Conservation (phyloP, 2,888 invertebrate species). For the Trissonchulus sp. region DNA sequence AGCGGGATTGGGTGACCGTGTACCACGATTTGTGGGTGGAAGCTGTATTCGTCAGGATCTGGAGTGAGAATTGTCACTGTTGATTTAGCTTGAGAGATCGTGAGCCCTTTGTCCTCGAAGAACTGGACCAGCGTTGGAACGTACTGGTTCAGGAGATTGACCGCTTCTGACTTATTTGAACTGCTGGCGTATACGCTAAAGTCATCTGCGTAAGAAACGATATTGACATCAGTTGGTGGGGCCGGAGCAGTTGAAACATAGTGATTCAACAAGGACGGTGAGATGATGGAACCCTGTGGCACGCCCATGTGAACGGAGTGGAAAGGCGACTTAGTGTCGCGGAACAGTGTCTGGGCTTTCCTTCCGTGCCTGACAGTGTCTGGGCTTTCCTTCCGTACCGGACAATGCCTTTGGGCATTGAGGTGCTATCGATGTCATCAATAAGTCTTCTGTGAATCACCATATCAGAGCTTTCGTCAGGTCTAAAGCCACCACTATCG, state of each 20-base stretch:
- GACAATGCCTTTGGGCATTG: not conserved
- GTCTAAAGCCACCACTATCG: not conserved
- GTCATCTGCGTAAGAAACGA: not conserved
- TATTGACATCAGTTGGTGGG: constrained; percentile 1
- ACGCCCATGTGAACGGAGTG: not conserved
- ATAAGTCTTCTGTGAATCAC: not conserved
- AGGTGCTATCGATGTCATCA: not conserved
- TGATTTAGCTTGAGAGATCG: not conserved
- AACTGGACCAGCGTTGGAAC: not conserved
- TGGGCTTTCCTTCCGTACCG: too few species aligned
- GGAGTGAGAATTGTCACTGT: constrained; percentile 1
- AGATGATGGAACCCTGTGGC: not conserved
- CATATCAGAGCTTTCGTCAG: not conserved
- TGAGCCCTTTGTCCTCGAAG: not conserved
- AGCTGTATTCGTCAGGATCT: not conserved
- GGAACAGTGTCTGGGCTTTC: too few species aligned
- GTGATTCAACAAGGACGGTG: not conserved
- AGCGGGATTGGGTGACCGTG: constrained; percentile 1
- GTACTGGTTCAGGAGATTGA: too few species aligned
- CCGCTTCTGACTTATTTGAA: too few species aligned
- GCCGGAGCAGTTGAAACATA: not conserved
- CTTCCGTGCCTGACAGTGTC: too few species aligned
- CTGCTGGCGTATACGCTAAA: too few species aligned
- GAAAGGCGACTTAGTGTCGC: not conserved
- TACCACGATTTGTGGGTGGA: not conserved